Evolutionary conservation across 2,113 vertebrate species (phyloP).

Genomic region (Percina caprodes): DNA sequence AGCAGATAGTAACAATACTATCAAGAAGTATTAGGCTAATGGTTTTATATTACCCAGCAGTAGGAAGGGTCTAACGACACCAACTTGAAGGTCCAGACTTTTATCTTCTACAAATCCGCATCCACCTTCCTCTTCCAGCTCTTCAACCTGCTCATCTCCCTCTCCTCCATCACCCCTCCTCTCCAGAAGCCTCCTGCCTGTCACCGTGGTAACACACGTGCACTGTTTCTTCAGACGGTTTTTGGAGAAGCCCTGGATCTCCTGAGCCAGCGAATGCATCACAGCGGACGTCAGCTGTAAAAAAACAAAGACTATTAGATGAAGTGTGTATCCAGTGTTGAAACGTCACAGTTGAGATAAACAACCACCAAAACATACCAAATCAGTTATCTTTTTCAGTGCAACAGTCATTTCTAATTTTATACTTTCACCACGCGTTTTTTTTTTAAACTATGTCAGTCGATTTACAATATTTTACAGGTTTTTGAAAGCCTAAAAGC

Average conservation of each 20-base stretch:
- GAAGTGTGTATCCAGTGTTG: neutral
- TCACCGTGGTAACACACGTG: slow-evolving; percentile 90
- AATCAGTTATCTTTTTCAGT: neutral
- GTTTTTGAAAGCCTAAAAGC: neutral
- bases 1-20: neutral
- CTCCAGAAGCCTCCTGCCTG: slow-evolving; percentile 89
- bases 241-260: slow-evolving; percentile 91
- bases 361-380: too few relatives aligned
- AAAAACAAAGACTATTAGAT: neutral
- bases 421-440: neutral
- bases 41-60: slow-evolving; percentile 87
- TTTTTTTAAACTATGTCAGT: neutral
- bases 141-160: slow-evolving; percentile 48
- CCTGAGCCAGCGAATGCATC: slow-evolving; percentile 91
- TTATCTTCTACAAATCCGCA: slow-evolving; percentile 92
- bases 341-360: too few relatives aligned
- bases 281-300: slow-evolving; percentile 36
- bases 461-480: neutral
- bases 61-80: slow-evolving; percentile 89
- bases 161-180: slow-evolving; percentile 84
- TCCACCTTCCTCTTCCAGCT: slow-evolving; percentile 53
- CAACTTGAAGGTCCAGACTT: slow-evolving; percentile 91
- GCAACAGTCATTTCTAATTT: neutral
- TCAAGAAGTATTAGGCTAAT: neutral
- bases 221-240: slow-evolving; percentile 88